These are phyloP conservation scores for Dyspetes luteomarginatus DNA, from an alignment of 2,888 invertebrate genomes.

Conservation along the genomic window DNA sequence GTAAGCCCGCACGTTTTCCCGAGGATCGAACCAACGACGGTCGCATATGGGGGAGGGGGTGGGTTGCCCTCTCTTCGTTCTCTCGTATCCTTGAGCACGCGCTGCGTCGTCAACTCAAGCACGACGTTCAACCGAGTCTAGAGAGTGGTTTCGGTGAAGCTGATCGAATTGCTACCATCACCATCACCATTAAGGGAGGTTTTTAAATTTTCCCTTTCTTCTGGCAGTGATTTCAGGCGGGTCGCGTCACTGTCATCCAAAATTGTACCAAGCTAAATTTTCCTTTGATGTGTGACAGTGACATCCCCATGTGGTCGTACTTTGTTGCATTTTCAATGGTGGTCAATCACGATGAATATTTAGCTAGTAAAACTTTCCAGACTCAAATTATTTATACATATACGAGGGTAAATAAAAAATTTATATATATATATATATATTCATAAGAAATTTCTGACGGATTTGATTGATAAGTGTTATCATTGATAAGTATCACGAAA, in stretches of 20 bases:
- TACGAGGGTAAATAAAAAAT: no score
- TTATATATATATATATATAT: no score
- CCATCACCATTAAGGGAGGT: no score
- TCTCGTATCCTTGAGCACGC: conserved; percentile 7
- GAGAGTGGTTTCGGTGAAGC: conserved; percentile 27
- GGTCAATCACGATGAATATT: no score
- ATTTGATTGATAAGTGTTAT: background rate
- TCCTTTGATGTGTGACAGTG: no score
- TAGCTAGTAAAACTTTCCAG: no score
- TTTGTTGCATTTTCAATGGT: no score
- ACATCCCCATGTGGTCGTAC: no score
- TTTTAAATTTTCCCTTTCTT: background rate
- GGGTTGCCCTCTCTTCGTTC: background rate
- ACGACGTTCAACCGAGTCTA: background rate
- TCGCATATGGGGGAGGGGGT: no score
- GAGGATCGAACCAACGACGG: conserved; percentile 20
- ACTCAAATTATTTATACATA: no score
- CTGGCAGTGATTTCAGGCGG: conserved; percentile 14
- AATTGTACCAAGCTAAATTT: no score
- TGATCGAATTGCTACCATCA: conserved; percentile 33
- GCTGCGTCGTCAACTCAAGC: background rate
- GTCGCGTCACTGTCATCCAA: background rate
- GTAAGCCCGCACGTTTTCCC: conserved; percentile 18
- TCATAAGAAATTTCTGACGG: no score
- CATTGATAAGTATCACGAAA: background rate